Evolutionary conservation across 2,888 invertebrate genomes (phyloP), one percentile per base, ranked within the genome.

Genomic region (Cosmorhoe ocellata): DNA sequence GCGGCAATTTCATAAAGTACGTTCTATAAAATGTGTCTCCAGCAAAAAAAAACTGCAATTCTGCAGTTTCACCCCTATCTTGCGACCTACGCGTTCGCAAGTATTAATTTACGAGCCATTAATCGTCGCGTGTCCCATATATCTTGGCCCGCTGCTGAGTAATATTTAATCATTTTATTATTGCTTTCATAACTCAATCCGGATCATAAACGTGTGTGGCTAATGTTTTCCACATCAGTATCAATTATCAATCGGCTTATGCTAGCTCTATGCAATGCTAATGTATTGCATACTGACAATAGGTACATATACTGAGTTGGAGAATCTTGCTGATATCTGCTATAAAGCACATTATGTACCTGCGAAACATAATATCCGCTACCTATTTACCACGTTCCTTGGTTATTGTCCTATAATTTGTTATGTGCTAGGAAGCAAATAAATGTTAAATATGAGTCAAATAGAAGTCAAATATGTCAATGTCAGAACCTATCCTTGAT

Each of bases 1-100:
- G 18, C 24, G 11, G 37, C 9, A 12, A 12, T 26, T 27, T 27
- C 7, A 27, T 38, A 38, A 38, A 38, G 13, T 27, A 38, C 55
- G 14, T 18, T 14, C 28, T 27, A 43, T 39, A 42, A 51, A 47
- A 33, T 39, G 9, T 30, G 28, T 24, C 40, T 31, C 41, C 1
- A 43, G 61, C 52, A 43, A 67, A 66, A 66, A 66, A 74, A 68
- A 66, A 18, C 13, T 69, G 63, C 62, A 63, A 66, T 50, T 60
- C 58, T 62, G 56, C 60, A 55, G 12, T 57, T 22, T 36, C n/a
- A 39, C 50, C 42, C 42, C 38, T 42, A 43, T 47, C 40, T 49
- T 37, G 31, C 51, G 58, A 58, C 58, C 60, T 42, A 59, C 58
- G 40, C 53, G 47, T 53, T 37, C 48, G 49, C 47, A 55, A 54